Evolutionary conservation across 2,888 invertebrate genomes (phyloP).

Genomic region (Eristalis tenax): DNA sequence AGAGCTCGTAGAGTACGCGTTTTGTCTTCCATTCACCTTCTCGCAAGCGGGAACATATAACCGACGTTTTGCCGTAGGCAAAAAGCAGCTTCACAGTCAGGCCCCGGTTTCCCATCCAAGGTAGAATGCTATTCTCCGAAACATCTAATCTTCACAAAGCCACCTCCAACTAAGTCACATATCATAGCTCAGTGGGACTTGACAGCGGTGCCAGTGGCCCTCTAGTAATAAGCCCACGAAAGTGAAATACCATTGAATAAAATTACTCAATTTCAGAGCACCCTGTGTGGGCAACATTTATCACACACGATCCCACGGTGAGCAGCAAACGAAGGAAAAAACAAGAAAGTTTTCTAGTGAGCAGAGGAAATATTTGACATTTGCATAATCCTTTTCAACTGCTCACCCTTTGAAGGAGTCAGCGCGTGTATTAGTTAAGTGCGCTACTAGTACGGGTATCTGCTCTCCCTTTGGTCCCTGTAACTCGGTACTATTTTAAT

Average conservation of each 20-base stretch:
- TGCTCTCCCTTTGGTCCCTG: conserved; percentile 52
- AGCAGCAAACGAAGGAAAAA: not conserved
- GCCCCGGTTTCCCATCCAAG: too few relatives aligned
- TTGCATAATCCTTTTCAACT: conserved; percentile 67
- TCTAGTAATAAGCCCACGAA: not conserved
- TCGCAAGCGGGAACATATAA: too few relatives aligned
- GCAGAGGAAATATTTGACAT: conserved; percentile 64
- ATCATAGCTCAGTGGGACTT: not conserved
- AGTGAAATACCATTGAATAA: not conserved
- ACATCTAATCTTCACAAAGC: too few relatives aligned
- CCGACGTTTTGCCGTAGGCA: too few relatives aligned
- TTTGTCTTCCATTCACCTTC: too few relatives aligned
- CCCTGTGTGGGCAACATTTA: conserved; percentile 39
- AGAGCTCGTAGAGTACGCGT: too few relatives aligned
- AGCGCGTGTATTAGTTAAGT: conserved; percentile 54
- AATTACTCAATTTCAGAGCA: conserved; percentile 4
- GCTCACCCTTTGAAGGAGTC: conserved; percentile 61
- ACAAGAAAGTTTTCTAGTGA: conserved; percentile 23
- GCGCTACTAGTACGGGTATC: conserved; percentile 31
- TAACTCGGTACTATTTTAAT: conserved; percentile 67
- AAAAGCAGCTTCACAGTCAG: too few relatives aligned
- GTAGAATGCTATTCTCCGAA: too few relatives aligned
- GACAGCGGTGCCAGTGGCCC: not conserved
- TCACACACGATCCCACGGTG: conserved; percentile 22
- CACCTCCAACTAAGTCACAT: not conserved